Percentiles rank a stretch among this genome's conserved stretches.
These are phyloP conservation scores for Coregonus clupeaformis DNA, from an alignment of 2,113 vertebrate genomes.

Conservation along the genomic window DNA sequence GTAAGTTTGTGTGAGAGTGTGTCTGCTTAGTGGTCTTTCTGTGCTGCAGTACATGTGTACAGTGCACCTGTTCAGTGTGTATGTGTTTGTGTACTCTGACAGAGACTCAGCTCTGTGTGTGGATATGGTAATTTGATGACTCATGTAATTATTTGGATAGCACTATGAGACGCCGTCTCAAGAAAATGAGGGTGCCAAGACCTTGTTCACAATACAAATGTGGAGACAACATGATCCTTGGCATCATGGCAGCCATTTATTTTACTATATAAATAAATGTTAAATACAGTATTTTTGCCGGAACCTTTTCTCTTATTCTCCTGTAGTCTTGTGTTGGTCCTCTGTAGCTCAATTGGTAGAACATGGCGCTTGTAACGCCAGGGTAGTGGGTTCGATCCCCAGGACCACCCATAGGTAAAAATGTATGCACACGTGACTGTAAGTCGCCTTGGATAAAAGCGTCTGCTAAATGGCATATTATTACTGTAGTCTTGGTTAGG, in stretches of 20 bases:
- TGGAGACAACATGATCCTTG: neutral
- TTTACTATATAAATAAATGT: neutral
- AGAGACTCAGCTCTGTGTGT: conserved; percentile 27
- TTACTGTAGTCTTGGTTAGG: too few species aligned
- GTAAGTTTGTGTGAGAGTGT: conserved; percentile 20
- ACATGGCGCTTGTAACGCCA: too few species aligned
- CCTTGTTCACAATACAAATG: conserved; percentile 10
- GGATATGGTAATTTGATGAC: conserved; percentile 50
- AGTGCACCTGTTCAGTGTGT: neutral
- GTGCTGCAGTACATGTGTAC: too few species aligned
- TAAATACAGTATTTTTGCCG: neutral
- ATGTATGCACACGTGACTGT: too few species aligned
- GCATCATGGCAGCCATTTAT: neutral
- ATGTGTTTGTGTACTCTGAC: conserved; percentile 44
- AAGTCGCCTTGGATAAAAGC: too few species aligned
- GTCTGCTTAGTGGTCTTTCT: conserved; percentile 10
- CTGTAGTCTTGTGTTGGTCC: neutral
- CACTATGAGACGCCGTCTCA: conserved; percentile 45
- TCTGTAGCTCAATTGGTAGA: too few species aligned
- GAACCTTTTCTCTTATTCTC: neutral
- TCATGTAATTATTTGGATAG: conserved; percentile 57
- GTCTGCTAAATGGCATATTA: too few species aligned
- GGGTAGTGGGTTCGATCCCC: too few species aligned
- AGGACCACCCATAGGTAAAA: too few species aligned
- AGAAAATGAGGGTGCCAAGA: conserved; percentile 26